A percentile compares a stretch with the other conserved stretches of the same genome.
These are phyloP conservation scores for Luperina testacea DNA, from an alignment of 2,888 invertebrate species.

Conservation along the genomic window DNA sequence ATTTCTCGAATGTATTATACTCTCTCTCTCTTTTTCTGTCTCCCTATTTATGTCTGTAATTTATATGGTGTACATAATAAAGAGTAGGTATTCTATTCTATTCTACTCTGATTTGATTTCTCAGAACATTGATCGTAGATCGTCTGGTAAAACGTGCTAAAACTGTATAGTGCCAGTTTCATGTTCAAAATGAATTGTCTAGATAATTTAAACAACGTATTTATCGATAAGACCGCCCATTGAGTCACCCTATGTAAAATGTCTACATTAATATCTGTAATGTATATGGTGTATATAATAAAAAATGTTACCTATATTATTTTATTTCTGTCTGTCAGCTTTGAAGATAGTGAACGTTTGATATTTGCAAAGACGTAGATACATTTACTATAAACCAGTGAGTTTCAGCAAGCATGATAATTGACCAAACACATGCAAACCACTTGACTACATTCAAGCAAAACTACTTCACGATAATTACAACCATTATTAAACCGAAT, in stretches of 20 bases:
- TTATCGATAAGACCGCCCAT: background rate
- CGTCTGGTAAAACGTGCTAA: background rate
- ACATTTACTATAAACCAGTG: background rate
- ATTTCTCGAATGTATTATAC: background rate
- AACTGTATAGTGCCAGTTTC: background rate
- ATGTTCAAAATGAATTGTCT: background rate
- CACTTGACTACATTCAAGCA: background rate
- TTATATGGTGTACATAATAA: too few species aligned
- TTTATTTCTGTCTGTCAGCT: background rate
- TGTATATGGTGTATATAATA: background rate
- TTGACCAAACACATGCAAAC: background rate
- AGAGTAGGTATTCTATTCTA: too few species aligned
- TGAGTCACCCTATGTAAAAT: background rate
- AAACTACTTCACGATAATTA: constrained; percentile 27
- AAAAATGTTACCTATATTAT: background rate
- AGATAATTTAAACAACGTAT: background rate
- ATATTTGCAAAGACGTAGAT: background rate
- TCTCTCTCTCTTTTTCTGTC: too few species aligned
- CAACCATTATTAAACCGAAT: constrained; percentile 23
- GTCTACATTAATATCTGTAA: background rate
- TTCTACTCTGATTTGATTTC: background rate
- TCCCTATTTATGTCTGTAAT: too few species aligned
- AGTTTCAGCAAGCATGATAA: background rate
- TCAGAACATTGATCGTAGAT: background rate
- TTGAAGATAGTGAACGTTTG: background rate